Evolutionary conservation across 2,888 invertebrate species (phyloP), one percentile per base, ranked within the genome.

Genomic region (Drosophila robusta): DNA sequence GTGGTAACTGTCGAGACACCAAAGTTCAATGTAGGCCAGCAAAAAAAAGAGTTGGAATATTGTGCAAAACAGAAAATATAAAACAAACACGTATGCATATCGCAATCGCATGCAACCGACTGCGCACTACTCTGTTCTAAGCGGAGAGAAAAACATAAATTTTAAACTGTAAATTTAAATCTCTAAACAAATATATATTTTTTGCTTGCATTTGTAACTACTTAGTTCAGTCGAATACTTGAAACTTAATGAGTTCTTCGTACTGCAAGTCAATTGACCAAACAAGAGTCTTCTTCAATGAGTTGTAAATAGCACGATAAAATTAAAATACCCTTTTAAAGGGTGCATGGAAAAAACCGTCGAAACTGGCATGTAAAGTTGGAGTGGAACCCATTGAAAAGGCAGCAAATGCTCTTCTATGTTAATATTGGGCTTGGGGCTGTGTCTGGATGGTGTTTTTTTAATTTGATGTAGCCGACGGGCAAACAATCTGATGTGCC

Each of bases 21-120:
- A 67, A 45, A 68, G 58, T 68, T 69, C 65, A 61, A 77, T 74
- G 55, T 65, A 45, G 67, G 67, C 57, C 57, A 79, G 26, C 22
- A 42, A 34, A 12, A 34, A 71, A 70, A 49, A 36, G 45, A 67
- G 54, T 61, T 41, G 45, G 42, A 26, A 39, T 39, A 34, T 9
- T 32, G 46, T 39, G 5, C 44, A 47, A 52, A 34, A 47, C 4
- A 41, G 8, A 16, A 29, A 8, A 46, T 6, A 47, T 22, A 46
- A 29, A 51, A 2, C 8, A 29, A 32, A 32, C 32, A 32, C 3
- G 11, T 32, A 32, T 32, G 3, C 11, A 32, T 32, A 32, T 32
- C 32, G 26, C 4, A 32, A 32, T 4, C 2, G 32, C 6, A 18
- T 18, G 18, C 18, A 18, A 18, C 18, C 18, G 18, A 18, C 34